Conservation (phyloP, 2,888 invertebrate species). For the Glomeris marginata region DNA sequence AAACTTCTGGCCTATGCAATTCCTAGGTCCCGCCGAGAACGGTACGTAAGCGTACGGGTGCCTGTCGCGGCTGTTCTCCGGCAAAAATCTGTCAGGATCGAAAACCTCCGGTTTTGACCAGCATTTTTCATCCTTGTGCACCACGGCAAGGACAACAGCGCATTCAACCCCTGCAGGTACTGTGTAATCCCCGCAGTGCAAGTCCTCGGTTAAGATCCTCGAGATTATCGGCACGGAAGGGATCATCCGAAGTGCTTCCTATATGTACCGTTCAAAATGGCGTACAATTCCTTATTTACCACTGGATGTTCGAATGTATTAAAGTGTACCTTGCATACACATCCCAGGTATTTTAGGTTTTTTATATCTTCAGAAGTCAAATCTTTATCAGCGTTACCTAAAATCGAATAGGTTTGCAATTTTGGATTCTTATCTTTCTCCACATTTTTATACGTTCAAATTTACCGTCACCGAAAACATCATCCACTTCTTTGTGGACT, state of each 20-base stretch:
- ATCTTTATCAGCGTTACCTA: conserved; percentile 3
- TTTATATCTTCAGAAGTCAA: conserved; percentile 1
- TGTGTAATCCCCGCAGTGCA: conserved; percentile 37
- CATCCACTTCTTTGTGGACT: conserved; percentile 13
- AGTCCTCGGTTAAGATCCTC: conserved; percentile 4
- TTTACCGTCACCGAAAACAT: conserved; percentile 6
- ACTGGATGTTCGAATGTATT: too few relatives aligned
- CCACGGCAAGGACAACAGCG: conserved; percentile 43
- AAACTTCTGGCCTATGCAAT: conserved; percentile 14
- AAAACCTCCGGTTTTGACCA: conserved; percentile 53
- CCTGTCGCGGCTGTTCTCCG: conserved; percentile 53
- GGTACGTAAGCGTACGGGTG: conserved; percentile 39
- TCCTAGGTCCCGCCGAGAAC: conserved; percentile 33
- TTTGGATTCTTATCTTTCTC: too few relatives aligned
- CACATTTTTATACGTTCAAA: neutral
- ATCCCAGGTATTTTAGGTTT: conserved; percentile 12
- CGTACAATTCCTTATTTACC: too few relatives aligned
- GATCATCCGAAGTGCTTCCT: conserved; percentile 2
- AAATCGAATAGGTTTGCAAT: neutral
- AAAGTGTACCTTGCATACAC: conserved; percentile 13
- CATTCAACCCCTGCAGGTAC: conserved; percentile 56
- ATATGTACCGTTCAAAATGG: too few relatives aligned
- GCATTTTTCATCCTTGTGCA: conserved; percentile 46
- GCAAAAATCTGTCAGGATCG: conserved; percentile 62
- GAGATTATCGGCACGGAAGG: conserved; percentile 8